Base-by-base conservation (phyloP, 2,888 invertebrate genomes). In the Aromia moschata region DNA sequence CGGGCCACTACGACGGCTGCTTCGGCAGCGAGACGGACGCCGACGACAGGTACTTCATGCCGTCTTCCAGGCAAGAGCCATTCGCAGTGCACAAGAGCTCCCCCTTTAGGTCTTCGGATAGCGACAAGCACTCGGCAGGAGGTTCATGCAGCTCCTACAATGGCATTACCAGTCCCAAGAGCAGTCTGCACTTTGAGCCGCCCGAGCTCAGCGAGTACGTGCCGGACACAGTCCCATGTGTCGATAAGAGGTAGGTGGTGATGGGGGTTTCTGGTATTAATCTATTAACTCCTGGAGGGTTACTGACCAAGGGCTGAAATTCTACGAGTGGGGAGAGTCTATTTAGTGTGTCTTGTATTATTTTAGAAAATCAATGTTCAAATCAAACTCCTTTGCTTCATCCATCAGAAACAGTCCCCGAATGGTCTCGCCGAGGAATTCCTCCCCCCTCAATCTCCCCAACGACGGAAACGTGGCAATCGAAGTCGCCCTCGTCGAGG, bases 181-280 rank as follows among this genome's bases (percentile, higher is more conserved):
- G 1, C 2, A 31, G n/a, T 10, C 15, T 33, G 1, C 30, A 15
- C 5, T 46, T 30, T 16, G 36, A 17, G 14, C 37, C 49, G 2
- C 51, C 31, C 1, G 53, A 43, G 7, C 10, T 53, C 3, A 20
- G 14, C 11, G 20, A 36, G 9, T 58, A 58, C 9, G 46, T 51
- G 18, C 58, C 58, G 1, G 43, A 58, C 15, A 37, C 33, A 9
- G 43, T 53, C 14, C 25, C 33, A 14, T 47, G 16, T 11, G 12
- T 14, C 14, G 43, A 18, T 18, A 12, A 10, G 11, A 37, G 15
- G 40, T 37, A 16, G 5, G 18, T 38, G 9, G 15, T 17, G n/a
- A n/a, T n/a, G n/a, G n/a, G n/a, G 31, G 2, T 10, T 15, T 49
- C 14, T 18, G 16, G 9, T 15, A 12, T 9, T 18, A 9, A 11